Evolutionary conservation across 2,888 invertebrate species (phyloP).

Genomic region (Xestoiulus laeticollis): DNA sequence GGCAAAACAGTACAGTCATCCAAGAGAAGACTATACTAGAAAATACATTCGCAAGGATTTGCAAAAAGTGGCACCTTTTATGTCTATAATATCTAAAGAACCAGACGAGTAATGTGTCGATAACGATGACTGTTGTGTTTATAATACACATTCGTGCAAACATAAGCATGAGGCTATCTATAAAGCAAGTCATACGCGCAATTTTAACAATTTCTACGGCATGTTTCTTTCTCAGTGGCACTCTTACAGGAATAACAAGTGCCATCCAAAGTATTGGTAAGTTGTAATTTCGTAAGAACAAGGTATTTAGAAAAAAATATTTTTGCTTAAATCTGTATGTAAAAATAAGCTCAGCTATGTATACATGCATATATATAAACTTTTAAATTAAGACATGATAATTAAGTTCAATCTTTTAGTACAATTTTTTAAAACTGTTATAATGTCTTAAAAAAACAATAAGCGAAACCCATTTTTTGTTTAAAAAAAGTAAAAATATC

Average conservation of each 20-base stretch:
- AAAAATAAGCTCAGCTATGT: neutral
- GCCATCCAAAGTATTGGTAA: neutral
- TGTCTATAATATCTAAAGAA: neutral
- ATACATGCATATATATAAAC: neutral
- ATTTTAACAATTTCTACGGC: neutral
- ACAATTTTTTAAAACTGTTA: no score
- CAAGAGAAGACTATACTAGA: neutral
- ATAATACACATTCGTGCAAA: neutral
- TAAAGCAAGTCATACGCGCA: neutral
- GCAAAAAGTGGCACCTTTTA: neutral
- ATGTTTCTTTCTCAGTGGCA: neutral
- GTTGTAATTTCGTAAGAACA: neutral
- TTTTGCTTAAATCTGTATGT: neutral
- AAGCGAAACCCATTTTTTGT: no score
- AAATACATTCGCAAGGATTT: neutral
- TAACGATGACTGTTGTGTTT: neutral
- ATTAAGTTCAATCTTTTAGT: neutral
- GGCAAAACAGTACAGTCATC: neutral
- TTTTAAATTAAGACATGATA: neutral
- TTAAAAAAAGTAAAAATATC: no score
- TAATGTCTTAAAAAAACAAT: no score
- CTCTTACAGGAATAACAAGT: neutral
- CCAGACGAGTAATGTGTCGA: neutral
- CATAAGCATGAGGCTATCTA: neutral
- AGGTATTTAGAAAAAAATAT: no score